Percentiles rank a stretch among this genome's conserved stretches.
Evolutionary conservation across 2,113 vertebrate species (phyloP).

Genomic region (Paralichthys olivaceus): DNA sequence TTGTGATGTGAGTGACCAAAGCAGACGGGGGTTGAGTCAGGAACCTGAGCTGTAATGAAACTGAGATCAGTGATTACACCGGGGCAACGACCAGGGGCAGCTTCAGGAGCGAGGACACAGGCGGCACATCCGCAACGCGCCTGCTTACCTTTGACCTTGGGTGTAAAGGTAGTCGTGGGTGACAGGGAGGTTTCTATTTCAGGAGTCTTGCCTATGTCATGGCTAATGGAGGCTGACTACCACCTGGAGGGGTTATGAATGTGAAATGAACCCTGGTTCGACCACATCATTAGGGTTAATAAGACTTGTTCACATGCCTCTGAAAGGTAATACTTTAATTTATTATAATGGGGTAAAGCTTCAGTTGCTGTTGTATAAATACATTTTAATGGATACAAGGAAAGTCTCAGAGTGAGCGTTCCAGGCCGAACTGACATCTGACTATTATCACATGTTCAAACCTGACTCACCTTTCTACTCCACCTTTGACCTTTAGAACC

Average conservation of each 20-base stretch:
- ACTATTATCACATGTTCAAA: not conserved
- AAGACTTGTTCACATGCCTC: constrained; percentile 7
- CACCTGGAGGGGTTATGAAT: constrained; percentile 37
- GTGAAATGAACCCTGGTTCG: constrained; percentile 14
- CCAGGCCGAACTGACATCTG: not conserved
- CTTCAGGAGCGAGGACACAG: constrained; percentile 12
- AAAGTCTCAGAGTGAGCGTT: not conserved
- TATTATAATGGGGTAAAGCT: not conserved
- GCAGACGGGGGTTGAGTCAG: constrained; percentile 38
- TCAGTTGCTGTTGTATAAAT: not conserved
- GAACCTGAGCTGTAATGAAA: constrained; percentile 47
- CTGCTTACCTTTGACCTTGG: constrained; percentile 54
- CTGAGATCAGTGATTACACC: constrained; percentile 36
- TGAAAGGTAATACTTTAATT: not conserved
- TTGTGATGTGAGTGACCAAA: constrained; percentile 25
- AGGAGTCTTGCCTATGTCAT: constrained; percentile 30
- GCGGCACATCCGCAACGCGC: constrained; percentile 39
- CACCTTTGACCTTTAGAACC: constrained; percentile 22
- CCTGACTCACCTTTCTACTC: constrained; percentile 1
- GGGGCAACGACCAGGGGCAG: constrained; percentile 16
- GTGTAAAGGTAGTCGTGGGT: constrained; percentile 8
- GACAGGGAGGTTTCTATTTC: not conserved
- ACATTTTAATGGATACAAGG: not conserved
- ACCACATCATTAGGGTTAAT: constrained; percentile 6
- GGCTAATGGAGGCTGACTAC: constrained; percentile 34